Evolutionary conservation across 2,888 invertebrate genomes (phyloP).

Genomic region (Lutraria lutraria): DNA sequence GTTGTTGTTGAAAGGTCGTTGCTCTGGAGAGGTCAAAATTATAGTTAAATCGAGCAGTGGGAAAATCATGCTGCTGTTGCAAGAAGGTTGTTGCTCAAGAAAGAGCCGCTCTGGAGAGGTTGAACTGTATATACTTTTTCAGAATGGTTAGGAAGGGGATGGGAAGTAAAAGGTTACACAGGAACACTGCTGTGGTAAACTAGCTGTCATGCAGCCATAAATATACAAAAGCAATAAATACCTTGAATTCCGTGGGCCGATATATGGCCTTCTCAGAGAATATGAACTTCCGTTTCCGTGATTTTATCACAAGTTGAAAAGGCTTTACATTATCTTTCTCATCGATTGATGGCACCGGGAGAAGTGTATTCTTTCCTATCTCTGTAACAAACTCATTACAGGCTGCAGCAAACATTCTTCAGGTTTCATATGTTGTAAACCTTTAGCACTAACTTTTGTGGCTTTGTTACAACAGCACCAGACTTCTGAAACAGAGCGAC

Average conservation of each 20-base stretch:
- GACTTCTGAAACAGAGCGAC: constrained; percentile 29
- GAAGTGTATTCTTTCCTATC: constrained; percentile 72
- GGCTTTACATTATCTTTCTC: constrained; percentile 71
- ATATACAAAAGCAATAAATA: too few relatives aligned
- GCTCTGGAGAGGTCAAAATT: too few relatives aligned
- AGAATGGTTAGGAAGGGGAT: too few relatives aligned
- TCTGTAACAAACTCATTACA: constrained; percentile 74
- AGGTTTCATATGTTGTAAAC: constrained; percentile 36
- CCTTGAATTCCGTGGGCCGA: constrained; percentile 65
- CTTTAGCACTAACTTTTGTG: constrained; percentile 28
- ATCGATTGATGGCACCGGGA: constrained; percentile 72
- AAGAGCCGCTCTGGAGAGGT: too few relatives aligned
- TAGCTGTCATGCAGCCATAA: too few relatives aligned
- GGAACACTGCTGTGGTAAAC: too few relatives aligned
- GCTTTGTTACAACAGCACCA: neutral
- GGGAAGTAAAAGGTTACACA: too few relatives aligned
- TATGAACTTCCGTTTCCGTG: constrained; percentile 56
- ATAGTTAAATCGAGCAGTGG: too few relatives aligned
- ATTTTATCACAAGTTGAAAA: constrained; percentile 71
- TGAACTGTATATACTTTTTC: too few relatives aligned
- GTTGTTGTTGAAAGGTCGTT: too few relatives aligned
- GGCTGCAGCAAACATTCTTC: constrained; percentile 75
- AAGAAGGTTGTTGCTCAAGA: too few relatives aligned
- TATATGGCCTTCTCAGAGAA: constrained; percentile 56
- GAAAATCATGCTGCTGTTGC: too few relatives aligned